phyloP scores from a whole-genome alignment of 1,140 invertebrate genomes.

The Rhagoletis pomonella region DNA sequence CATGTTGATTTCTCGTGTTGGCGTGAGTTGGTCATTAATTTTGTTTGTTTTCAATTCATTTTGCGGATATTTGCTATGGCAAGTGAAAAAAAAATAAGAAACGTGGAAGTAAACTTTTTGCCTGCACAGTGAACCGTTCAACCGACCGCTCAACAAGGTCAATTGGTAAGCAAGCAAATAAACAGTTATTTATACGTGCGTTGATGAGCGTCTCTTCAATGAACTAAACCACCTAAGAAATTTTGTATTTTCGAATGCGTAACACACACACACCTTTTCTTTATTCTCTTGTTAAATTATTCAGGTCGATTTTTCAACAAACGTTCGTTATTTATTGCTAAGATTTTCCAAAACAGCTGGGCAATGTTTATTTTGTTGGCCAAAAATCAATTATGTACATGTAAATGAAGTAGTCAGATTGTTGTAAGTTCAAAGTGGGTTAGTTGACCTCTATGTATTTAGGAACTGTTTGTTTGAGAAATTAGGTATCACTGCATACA shows the following conservation, averaged over 20 bases:
- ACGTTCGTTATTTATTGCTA: neutral
- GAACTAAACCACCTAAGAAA: neutral
- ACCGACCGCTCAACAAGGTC: neutral
- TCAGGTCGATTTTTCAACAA: conserved; percentile 13
- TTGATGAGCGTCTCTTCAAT: neutral
- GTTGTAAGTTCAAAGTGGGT: neutral
- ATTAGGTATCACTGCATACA: neutral
- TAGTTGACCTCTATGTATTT: neutral
- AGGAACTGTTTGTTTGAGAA: neutral
- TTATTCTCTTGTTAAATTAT: conserved; percentile 3
- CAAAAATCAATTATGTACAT: neutral
- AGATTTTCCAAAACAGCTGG: neutral
- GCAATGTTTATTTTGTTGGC: conserved; percentile 10
- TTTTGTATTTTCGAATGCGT: neutral
- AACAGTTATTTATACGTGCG: neutral
- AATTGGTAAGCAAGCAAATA: conserved; percentile 7
- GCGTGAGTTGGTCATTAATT: conserved; percentile 6
- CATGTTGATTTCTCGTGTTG: neutral
- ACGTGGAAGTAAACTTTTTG: too few relatives aligned
- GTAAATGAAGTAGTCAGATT: conserved; percentile 8
- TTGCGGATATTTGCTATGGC: neutral
- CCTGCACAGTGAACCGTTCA: neutral
- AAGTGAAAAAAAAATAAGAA: neutral
- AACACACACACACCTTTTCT: neutral
- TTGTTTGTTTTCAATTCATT: conserved; percentile 32